A percentile compares a stretch with the other conserved stretches of the same genome.
Evolutionary conservation across 2,888 invertebrate species (phyloP).

Genomic region (Napeogenes inachia): DNA sequence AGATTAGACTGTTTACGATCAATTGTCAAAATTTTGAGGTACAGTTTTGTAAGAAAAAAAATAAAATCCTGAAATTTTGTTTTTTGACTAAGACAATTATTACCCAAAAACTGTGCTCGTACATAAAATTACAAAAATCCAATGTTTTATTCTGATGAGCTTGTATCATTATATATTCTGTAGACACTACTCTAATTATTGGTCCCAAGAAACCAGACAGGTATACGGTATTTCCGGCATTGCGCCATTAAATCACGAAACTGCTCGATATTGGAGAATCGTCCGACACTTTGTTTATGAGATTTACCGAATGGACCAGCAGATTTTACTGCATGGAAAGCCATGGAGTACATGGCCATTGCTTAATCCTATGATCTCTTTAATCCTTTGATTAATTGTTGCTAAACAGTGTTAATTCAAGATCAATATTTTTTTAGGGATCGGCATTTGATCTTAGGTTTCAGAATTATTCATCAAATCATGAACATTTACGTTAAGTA

Average conservation of each 20-base stretch:
- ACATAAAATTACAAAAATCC: constrained; percentile 47
- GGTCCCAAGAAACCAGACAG: constrained; percentile 46
- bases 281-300: constrained; percentile 54
- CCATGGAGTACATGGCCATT: constrained; percentile 16
- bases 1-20: too few species aligned
- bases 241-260: constrained; percentile 61
- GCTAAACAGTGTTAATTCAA: too few species aligned
- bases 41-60: too few species aligned
- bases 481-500: too few species aligned
- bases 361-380: too few species aligned
- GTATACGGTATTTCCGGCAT: constrained; percentile 50
- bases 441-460: too few species aligned
- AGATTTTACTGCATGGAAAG: constrained; percentile 42
- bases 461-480: too few species aligned
- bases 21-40: too few species aligned
- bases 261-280: constrained; percentile 58
- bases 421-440: too few species aligned
- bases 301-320: constrained; percentile 45
- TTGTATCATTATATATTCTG: constrained; percentile 7
- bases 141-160: constrained; percentile 5
- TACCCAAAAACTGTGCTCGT: too few species aligned
- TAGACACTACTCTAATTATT: constrained; percentile 8
- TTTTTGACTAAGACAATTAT: too few species aligned
- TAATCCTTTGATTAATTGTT: constrained; percentile 8
- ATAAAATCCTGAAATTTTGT: too few species aligned